Percentiles rank a stretch among this genome's conserved stretches.
Evolutionary conservation across 2,888 invertebrate genomes (phyloP).

Genomic region (Diadromus collaris): DNA sequence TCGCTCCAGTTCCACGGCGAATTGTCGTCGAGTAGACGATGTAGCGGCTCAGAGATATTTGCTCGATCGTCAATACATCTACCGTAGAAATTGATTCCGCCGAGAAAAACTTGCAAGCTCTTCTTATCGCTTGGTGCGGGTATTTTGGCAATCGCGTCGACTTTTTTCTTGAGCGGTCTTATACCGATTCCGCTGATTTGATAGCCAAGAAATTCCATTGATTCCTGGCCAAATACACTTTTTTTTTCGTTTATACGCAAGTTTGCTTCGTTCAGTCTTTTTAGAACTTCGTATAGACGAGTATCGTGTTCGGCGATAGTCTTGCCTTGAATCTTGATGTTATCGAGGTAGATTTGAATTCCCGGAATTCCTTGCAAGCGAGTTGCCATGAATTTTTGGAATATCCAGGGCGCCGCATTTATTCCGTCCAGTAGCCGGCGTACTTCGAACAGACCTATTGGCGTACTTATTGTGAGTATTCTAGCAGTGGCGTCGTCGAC

Average conservation of each 20-base stretch:
- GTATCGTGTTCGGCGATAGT: slow-evolving; percentile 26
- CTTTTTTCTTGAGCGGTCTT: slow-evolving; percentile 3
- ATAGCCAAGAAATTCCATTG: slow-evolving; percentile 40
- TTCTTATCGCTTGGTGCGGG: slow-evolving; percentile 5
- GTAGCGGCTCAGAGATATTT: slow-evolving; percentile 16
- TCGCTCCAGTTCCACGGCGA: slow-evolving; percentile 51
- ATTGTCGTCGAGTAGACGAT: slow-evolving; percentile 15
- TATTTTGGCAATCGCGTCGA: neutral
- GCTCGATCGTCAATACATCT: slow-evolving; percentile 17
- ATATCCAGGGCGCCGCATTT: slow-evolving; percentile 5
- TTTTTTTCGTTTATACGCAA: slow-evolving; percentile 33
- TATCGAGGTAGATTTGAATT: slow-evolving; percentile 29
- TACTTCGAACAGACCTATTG: slow-evolving; percentile 36
- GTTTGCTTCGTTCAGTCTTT: slow-evolving; percentile 24
- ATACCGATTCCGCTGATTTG: neutral
- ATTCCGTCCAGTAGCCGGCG: slow-evolving; percentile 36
- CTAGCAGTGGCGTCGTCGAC: slow-evolving; percentile 60
- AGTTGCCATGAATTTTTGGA: slow-evolving; percentile 30
- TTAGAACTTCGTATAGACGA: slow-evolving; percentile 16
- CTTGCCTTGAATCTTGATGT: slow-evolving; percentile 35
- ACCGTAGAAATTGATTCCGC: slow-evolving; percentile 26
- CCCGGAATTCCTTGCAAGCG: slow-evolving; percentile 36
- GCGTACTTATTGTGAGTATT: slow-evolving; percentile 61
- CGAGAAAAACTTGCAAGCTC: slow-evolving; percentile 23
- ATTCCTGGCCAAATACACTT: slow-evolving; percentile 15